Evolutionary conservation across 2,113 vertebrate genomes (phyloP).

Genomic region (Platichthys stellatus): DNA sequence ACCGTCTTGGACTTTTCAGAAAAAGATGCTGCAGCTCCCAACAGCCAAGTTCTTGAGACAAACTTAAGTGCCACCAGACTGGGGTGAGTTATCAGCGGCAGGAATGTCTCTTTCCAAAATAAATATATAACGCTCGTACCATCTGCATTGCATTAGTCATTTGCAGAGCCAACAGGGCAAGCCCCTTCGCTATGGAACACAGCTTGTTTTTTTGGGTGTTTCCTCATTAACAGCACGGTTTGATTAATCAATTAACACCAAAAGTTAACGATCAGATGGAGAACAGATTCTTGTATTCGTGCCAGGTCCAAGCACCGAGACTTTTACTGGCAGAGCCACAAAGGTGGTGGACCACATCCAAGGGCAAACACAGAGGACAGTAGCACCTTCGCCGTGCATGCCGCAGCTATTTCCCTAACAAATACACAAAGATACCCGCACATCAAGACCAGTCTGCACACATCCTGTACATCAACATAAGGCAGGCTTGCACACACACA

Average conservation of each 20-base stretch:
- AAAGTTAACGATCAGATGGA: slow-evolving; percentile 46
- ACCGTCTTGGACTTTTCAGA: slow-evolving; percentile 41
- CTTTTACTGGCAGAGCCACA: slow-evolving; percentile 45
- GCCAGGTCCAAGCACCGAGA: slow-evolving; percentile 29
- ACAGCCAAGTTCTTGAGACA: slow-evolving; percentile 58
- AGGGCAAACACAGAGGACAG: slow-evolving; percentile 50
- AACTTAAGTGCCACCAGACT: slow-evolving; percentile 63
- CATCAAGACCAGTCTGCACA: slow-evolving; percentile 4
- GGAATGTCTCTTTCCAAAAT: slow-evolving; percentile 39
- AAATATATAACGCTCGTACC: slow-evolving; percentile 50
- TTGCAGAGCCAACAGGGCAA: slow-evolving; percentile 43
- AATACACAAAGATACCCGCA: slow-evolving; percentile 8
- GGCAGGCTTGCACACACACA: slow-evolving; percentile 21
- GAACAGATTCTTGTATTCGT: slow-evolving; percentile 31
- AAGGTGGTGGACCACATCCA: slow-evolving; percentile 52
- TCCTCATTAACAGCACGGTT: slow-evolving; percentile 41
- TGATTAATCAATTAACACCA: slow-evolving; percentile 60
- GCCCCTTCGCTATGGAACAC: slow-evolving; percentile 32
- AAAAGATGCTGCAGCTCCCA: slow-evolving; percentile 42
- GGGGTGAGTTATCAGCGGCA: slow-evolving; percentile 53
- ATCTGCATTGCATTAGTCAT: slow-evolving; percentile 68
- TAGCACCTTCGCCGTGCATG: slow-evolving; percentile 3
- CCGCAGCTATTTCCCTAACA: slow-evolving; percentile 42
- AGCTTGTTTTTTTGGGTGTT: slow-evolving; percentile 30
- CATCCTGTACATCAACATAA: slow-evolving; percentile 19